Base-by-base conservation (phyloP, 1,140 invertebrate genomes). In the Drosophila littoralis region DNA sequence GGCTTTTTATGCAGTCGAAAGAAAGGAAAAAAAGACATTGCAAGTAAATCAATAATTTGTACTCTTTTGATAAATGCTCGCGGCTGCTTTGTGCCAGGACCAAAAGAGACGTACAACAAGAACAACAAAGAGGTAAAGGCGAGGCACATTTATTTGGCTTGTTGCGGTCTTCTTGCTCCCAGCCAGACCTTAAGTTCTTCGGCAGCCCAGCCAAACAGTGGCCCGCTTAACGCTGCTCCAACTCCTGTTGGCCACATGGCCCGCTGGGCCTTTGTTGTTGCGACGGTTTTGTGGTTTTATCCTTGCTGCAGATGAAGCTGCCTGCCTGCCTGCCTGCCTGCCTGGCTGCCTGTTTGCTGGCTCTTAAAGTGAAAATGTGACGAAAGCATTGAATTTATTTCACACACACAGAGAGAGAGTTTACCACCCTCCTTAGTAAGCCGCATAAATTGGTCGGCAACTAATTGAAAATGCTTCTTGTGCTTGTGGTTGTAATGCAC, bases 371-470 rank as follows among this genome's bases (percentile, higher is more conserved):
- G 67, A 65, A 81, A 77, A 83, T 83, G 81, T 84, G 81, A 85
- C 81, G 82, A 85, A 85, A 74, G 74, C 81, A 75, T 74, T 64
- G 81, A 71, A 66, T 85, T 83, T 81, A 85, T 75, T 75, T 83
- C 68, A 64, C 59, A 55, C 55, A 75, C 35, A 58, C 55, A 28
- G 9, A 32, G 13, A 0, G 13, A 17, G 33, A 36, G 38, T 38
- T 28, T 17, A 6, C 48, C 36, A 28, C 22, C 13, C 40, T 68
- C 38, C 22, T 36, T 33, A 67, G 70, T 48, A 51, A 64, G 81
- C 81, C 74, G 82, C 81, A 85, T 85, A 85, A 85, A 85, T 85
- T 85, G 81, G 81, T 78, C 72, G 82, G 70, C 81, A 85, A 85
- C 81, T 85, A 85, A 85, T 85, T 85, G 81, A 85, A 85, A 85